phyloP scores from a whole-genome alignment of 2,113 vertebrate genomes.

The Apeltes quadracus region DNA sequence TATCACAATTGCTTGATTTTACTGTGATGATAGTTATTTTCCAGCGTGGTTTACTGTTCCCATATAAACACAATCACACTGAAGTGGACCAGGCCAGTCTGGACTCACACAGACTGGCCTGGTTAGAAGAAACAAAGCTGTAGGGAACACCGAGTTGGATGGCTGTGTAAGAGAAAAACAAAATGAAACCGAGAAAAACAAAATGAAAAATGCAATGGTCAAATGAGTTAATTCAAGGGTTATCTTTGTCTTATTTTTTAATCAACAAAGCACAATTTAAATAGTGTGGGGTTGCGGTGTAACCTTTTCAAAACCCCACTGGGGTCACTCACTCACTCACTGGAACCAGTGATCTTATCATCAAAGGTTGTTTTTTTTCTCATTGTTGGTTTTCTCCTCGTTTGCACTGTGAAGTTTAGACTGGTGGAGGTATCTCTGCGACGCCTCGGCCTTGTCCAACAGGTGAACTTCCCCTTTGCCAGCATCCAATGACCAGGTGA shows the following conservation, averaged over 20 bases:
- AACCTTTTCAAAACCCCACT: slow-evolving; percentile 71
- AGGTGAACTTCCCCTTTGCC: slow-evolving; percentile 49
- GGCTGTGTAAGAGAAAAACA: slow-evolving; percentile 64
- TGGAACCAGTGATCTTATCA: slow-evolving; percentile 74
- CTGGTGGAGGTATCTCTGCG: slow-evolving; percentile 70
- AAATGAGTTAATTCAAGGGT: slow-evolving; percentile 66
- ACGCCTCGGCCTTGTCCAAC: slow-evolving; percentile 68
- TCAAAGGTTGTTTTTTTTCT: slow-evolving; percentile 63
- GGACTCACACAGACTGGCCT: slow-evolving; percentile 60
- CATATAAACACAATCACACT: slow-evolving; percentile 40
- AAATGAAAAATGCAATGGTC: slow-evolving; percentile 74
- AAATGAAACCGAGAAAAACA: slow-evolving; percentile 66
- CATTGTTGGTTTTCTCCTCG: slow-evolving; percentile 77
- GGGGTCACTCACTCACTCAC: slow-evolving; percentile 44
- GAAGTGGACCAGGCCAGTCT: slow-evolving; percentile 47
- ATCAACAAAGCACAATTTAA: slow-evolving; percentile 86
- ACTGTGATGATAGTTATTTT: slow-evolving; percentile 63
- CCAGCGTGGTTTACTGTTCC: slow-evolving; percentile 50
- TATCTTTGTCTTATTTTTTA: slow-evolving; percentile 78
- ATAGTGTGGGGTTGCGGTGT: slow-evolving; percentile 70
- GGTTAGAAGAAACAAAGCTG: slow-evolving; percentile 48
- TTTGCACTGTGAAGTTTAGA: slow-evolving; percentile 83
- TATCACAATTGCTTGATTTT: slow-evolving; percentile 72
- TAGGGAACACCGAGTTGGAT: slow-evolving; percentile 47
- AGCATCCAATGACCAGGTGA: slow-evolving; percentile 25